Conservation (phyloP, 2,888 invertebrate species). For the Rhagonycha fulva region DNA sequence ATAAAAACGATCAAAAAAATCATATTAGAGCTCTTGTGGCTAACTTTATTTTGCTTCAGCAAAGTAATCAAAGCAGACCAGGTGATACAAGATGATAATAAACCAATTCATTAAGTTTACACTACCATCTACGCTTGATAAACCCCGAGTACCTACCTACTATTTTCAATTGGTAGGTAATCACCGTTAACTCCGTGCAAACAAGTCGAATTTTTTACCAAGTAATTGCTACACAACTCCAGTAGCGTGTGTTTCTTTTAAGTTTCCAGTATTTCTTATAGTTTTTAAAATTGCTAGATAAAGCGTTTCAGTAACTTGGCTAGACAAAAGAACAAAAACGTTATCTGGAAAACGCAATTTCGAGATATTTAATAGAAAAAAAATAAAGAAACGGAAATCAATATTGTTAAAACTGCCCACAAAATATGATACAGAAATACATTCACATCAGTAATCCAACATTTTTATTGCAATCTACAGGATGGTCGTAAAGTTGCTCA, state of each 20-base stretch:
- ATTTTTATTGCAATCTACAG: background rate
- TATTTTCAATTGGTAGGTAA: background rate
- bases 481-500: too few relatives aligned
- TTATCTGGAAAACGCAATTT: background rate
- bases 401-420: background rate
- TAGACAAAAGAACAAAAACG: background rate
- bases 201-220: background rate
- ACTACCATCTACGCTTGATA: background rate
- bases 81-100: background rate
- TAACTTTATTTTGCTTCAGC: background rate
- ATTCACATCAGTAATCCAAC: background rate
- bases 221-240: background rate
- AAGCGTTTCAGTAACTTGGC: background rate
- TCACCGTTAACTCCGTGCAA: background rate
- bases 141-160: background rate
- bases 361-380: background rate
- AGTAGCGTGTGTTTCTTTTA: background rate
- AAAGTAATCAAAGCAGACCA: background rate
- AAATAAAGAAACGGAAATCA: background rate
- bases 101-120: background rate
- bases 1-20: too few relatives aligned
- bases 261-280: background rate
- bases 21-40: too few relatives aligned
- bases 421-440: background rate
- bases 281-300: background rate